Percentiles rank a stretch among this genome's conserved stretches.
Conservation (phyloP, 2,113 vertebrate genomes). For the Mastomys natalensis region DNA sequence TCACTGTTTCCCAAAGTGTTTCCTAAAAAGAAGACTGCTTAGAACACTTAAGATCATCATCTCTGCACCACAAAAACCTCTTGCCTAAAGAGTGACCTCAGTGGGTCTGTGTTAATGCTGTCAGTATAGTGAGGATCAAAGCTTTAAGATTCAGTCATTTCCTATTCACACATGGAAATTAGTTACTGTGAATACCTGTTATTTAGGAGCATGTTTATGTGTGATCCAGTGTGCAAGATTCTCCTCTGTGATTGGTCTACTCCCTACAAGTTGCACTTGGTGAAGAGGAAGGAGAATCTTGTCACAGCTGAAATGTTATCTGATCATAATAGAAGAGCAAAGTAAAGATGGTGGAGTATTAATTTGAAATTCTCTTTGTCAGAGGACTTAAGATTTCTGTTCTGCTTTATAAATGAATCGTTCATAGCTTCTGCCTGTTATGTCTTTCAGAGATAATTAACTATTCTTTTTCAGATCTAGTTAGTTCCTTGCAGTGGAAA, state of each 20-base stretch:
- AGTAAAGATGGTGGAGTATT: constrained; percentile 67
- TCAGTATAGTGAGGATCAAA: background rate
- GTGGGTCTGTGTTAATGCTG: background rate
- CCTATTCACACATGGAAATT: background rate
- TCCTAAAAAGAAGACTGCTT: constrained; percentile 10
- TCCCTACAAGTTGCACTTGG: constrained; percentile 44
- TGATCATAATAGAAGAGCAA: constrained; percentile 51
- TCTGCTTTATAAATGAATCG: constrained; percentile 67
- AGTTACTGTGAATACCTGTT: background rate
- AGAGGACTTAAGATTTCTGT: constrained; percentile 40
- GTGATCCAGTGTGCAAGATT: background rate
- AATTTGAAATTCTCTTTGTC: constrained; percentile 73
- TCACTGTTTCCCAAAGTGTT: background rate
- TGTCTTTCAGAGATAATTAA: constrained; percentile 74
- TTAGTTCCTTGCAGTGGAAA: constrained; percentile 76
- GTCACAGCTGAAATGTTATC: constrained; percentile 52
- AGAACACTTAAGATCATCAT: background rate
- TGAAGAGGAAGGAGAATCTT: constrained; percentile 64
- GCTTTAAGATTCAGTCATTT: background rate
- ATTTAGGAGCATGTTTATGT: constrained; percentile 17
- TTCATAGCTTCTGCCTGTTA: constrained; percentile 58
- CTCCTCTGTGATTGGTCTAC: constrained; percentile 18
- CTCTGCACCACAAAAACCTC: constrained; percentile 47
- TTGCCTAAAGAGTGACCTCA: constrained; percentile 11
- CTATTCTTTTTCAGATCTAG: constrained; percentile 77